These are phyloP conservation scores for Drosophila teissieri DNA, from an alignment of 1,140 invertebrate genomes.

Conservation along the genomic window DNA sequence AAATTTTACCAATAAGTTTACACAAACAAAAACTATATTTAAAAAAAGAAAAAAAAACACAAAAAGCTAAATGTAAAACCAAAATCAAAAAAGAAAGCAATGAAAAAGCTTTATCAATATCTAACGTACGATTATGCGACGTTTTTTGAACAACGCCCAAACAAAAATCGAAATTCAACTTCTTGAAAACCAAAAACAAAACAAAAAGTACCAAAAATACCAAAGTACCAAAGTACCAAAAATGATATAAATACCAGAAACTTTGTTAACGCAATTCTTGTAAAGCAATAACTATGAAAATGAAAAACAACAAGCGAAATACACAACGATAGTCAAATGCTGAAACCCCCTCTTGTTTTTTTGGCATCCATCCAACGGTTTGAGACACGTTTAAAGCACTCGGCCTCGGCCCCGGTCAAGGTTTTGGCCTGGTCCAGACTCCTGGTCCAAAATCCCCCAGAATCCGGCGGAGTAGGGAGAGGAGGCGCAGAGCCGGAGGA, in stretches of 20 bases:
- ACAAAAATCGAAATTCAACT: constrained; percentile 98
- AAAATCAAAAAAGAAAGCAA: constrained; percentile 58
- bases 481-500: constrained; percentile 51
- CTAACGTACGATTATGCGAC: constrained; percentile 78
- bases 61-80: constrained; percentile 51
- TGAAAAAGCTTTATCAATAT: constrained; percentile 59
- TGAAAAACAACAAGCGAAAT: constrained; percentile 62
- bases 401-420: too few relatives aligned
- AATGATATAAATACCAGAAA: constrained; percentile 49
- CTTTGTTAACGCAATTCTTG: constrained; percentile 60
- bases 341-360: constrained; percentile 81
- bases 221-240: constrained; percentile 85
- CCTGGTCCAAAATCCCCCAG: constrained; percentile 9
- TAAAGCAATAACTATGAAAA: constrained; percentile 57
- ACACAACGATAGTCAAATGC: constrained; percentile 80
- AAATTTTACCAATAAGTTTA: constrained; percentile 48
- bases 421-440: constrained; percentile 1
- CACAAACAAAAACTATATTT: constrained; percentile 47
- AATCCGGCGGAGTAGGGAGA: constrained; percentile 27
- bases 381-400: constrained; percentile 36
- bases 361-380: constrained; percentile 58
- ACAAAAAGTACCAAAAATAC: constrained; percentile 73
- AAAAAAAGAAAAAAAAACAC: constrained; percentile 29
- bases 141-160: constrained; percentile 86
- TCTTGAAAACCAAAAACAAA: constrained; percentile 87